These are phyloP conservation scores for Oreochromis aureus DNA, from an alignment of 2,113 vertebrate genomes.

Conservation along the genomic window DNA sequence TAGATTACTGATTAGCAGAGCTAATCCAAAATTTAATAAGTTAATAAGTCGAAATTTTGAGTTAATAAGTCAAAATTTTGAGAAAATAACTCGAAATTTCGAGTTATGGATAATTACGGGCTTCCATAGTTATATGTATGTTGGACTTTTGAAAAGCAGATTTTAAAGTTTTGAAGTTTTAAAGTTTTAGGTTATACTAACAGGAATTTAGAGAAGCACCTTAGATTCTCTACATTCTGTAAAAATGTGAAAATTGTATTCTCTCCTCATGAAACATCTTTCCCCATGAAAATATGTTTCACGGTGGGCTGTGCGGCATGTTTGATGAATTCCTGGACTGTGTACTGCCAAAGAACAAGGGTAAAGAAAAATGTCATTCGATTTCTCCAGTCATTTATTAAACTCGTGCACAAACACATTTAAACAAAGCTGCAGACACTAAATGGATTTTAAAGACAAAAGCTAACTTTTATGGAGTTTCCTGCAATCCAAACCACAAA, in stretches of 20 bases:
- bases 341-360: not conserved
- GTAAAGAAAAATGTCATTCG: not conserved
- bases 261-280: not conserved
- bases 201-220: not conserved
- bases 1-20: not conserved
- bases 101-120: not conserved
- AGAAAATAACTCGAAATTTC: accelerated
- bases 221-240: not conserved
- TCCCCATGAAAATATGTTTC: not conserved
- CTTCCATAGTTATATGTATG: not conserved
- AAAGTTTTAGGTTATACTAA: not conserved
- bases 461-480: not conserved
- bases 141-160: not conserved
- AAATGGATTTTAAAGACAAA: not conserved
- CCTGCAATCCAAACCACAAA: not conserved
- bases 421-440: not conserved
- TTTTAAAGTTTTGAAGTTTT: not conserved
- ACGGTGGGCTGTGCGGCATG: not conserved
- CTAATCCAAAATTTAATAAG: not conserved
- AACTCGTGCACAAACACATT: not conserved
- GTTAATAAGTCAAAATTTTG: not conserved
- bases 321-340: not conserved
- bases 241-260: not conserved
- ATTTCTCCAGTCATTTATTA: not conserved
- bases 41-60: not conserved